Conservation (phyloP, 2,113 vertebrate genomes). For the Heptranchias perlo region DNA sequence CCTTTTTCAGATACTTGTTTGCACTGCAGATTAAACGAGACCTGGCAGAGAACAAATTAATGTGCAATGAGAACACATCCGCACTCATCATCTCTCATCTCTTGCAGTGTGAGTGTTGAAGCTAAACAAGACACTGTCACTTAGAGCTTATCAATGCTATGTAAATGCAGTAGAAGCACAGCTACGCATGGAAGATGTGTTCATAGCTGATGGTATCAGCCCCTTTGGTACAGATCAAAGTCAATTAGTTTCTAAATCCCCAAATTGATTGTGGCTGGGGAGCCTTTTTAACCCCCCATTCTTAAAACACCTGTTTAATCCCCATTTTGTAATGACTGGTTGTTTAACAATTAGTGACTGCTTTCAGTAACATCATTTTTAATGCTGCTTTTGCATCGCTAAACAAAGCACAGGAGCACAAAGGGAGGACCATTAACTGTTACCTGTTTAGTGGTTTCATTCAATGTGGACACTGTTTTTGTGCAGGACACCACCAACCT, state of each 20-base stretch:
- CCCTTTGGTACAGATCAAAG: neutral
- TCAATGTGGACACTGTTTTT: too few relatives aligned
- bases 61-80: constrained; percentile 76
- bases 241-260: neutral
- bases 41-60: constrained; percentile 72
- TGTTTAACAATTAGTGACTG: neutral
- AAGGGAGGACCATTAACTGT: neutral
- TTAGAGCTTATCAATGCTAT: neutral
- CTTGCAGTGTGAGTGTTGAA: constrained; percentile 72
- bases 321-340: neutral
- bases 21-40: constrained; percentile 90
- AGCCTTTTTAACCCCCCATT: neutral
- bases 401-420: neutral
- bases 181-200: neutral
- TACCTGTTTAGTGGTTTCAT: too few relatives aligned
- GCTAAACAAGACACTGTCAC: neutral
- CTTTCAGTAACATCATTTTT: neutral
- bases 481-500: too few relatives aligned
- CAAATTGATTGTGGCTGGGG: neutral
- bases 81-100: constrained; percentile 83
- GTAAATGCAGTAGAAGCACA: neutral
- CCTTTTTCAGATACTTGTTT: constrained; percentile 77
- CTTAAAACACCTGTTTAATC: neutral
- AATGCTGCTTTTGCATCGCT: neutral
- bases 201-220: neutral